These are phyloP conservation scores for Monomorium pharaonis DNA, from an alignment of 1,140 invertebrate species.

Conservation along the genomic window DNA sequence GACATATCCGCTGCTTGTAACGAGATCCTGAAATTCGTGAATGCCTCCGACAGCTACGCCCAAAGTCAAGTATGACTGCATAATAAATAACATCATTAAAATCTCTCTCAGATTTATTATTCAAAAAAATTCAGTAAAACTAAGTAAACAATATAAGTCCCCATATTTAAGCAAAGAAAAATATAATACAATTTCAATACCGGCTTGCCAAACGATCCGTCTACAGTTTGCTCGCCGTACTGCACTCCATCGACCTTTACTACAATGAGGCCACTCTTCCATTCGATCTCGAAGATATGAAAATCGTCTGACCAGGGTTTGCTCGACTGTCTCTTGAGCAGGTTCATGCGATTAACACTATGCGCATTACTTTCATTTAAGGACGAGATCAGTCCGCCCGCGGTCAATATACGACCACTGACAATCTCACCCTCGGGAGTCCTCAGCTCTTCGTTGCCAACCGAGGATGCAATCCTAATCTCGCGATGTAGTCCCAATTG, in stretches of 20 bases:
- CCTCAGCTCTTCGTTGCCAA: conserved; percentile 74
- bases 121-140: not conserved
- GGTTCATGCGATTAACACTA: not conserved
- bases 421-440: conserved; percentile 62
- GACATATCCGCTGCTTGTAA: conserved; percentile 69
- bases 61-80: conserved; percentile 90
- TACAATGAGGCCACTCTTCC: conserved; percentile 84
- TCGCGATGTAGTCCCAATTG: not conserved
- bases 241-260: conserved; percentile 86
- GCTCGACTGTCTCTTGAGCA: conserved; percentile 30
- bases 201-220: conserved; percentile 89
- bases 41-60: conserved; percentile 91
- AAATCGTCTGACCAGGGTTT: conserved; percentile 87
- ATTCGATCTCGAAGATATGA: conserved; percentile 87
- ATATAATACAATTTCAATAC: conserved; percentile 82
- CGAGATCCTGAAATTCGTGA: conserved; percentile 89
- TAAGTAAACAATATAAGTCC: not conserved
- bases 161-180: not conserved
- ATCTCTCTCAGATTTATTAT: not conserved
- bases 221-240: conserved; percentile 82
- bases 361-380: not conserved
- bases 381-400: conserved; percentile 53
- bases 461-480: conserved; percentile 75
- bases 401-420: conserved; percentile 74
- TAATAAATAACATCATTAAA: conserved; percentile 17